Evolutionary conservation across 2,113 vertebrate species (phyloP).

Genomic region (Loxodonta africana): DNA sequence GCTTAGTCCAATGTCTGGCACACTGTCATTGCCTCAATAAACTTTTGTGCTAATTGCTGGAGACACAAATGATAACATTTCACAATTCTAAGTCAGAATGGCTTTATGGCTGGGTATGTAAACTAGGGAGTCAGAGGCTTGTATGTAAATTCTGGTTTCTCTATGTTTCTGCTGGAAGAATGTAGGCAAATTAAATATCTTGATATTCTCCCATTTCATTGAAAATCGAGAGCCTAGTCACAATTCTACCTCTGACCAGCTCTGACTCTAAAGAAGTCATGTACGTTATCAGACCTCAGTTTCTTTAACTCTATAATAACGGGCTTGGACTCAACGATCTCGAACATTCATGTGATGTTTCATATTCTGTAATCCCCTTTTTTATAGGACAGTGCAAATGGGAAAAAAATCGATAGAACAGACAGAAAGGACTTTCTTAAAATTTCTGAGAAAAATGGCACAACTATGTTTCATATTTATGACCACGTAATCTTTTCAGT

Average conservation of each 20-base stretch:
- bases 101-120: too few species aligned
- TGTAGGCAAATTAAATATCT: neutral
- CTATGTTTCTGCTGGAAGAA: neutral
- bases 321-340: neutral
- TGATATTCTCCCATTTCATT: neutral
- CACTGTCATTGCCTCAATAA: neutral
- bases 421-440: neutral
- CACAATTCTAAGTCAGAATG: neutral
- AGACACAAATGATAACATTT: neutral
- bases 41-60: neutral
- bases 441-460: neutral
- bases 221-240: neutral
- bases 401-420: neutral
- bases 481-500: neutral
- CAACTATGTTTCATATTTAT: slow-evolving; percentile 17
- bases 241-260: neutral
- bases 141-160: neutral
- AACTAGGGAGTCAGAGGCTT: neutral
- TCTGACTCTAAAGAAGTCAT: neutral
- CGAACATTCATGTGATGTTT: neutral
- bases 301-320: neutral
- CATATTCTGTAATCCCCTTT: neutral
- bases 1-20: neutral
- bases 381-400: neutral
- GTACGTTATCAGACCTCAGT: neutral